Conservation (phyloP, 2,888 invertebrate species). For the Odontomyia ornata region DNA sequence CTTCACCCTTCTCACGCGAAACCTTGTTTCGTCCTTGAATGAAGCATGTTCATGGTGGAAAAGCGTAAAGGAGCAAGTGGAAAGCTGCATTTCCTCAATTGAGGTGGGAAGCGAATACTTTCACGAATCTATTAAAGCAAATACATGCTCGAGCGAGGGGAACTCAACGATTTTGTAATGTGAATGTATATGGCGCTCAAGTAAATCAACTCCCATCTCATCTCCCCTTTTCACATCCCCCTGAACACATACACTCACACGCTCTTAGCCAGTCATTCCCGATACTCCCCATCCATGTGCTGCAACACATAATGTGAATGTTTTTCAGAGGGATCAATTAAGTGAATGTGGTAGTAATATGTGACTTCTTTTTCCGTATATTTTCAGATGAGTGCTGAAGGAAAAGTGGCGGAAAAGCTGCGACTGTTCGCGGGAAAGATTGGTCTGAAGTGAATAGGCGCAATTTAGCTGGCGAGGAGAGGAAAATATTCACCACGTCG, state of each 20-base stretch:
- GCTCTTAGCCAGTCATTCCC: background rate
- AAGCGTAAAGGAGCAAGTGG: background rate
- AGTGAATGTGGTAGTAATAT: conserved; percentile 32
- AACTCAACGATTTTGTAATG: background rate
- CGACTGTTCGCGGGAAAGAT: background rate
- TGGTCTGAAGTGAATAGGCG: conserved; percentile 1
- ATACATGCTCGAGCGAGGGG: background rate
- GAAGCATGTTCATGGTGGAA: background rate
- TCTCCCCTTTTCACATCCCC: conserved; percentile 17
- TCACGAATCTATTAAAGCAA: background rate
- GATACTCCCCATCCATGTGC: background rate
- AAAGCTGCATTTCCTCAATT: conserved; percentile 30
- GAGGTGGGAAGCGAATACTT: conserved; percentile 1
- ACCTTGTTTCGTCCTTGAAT: background rate
- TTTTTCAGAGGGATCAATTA: conserved; percentile 24
- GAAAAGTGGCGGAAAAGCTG: conserved; percentile 36
- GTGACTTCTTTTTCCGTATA: conserved; percentile 31
- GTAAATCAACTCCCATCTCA: background rate
- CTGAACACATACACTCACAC: background rate
- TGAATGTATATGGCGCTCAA: background rate
- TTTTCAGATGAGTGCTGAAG: conserved; percentile 30
- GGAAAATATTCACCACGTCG: conserved; percentile 37
- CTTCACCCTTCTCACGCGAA: background rate
- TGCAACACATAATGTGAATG: background rate
- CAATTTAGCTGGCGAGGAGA: background rate